Base-by-base conservation (phyloP, 1,140 invertebrate genomes). In the Melipona quadrifasciata region DNA sequence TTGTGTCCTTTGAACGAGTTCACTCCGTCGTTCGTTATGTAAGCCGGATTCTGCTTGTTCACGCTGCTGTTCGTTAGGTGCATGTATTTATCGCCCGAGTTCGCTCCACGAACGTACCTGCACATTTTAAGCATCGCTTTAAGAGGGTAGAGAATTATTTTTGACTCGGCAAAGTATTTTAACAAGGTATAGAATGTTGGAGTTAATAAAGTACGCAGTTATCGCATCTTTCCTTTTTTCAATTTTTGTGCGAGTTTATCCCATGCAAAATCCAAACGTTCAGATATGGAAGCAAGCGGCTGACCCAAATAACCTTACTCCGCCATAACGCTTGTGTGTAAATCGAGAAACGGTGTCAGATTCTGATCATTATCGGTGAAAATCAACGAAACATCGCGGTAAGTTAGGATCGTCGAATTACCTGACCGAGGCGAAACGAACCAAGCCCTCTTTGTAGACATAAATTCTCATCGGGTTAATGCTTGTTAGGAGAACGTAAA, bases 21-120 rank as follows among this genome's bases (percentile, higher is more conserved):
- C 1, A 97, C 97, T 94, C 97, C 97, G 89, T 98, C 97, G 95
- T 98, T 98, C 78, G 96, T 96, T 0, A 97, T 97, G 93, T 99
- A 99, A 73, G 96, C 96, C 67, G 97, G 97, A 53, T 97, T 98
- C 61, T 98, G 95, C 94, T 99, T 99, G 95, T 99, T 99, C 84
- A 99, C 98, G 89, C 98, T 99, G 95, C 99, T 99, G 95, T 99
- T 99, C 27, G 99, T 99, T 87, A 99, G 95, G 96, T 99, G 99
- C 98, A 99, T 99, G 94, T 97, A 99, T 71, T 98, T 96, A 94
- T 99, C 98, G 91, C 96, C 96, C 65, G 99, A 95, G 61, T 96
- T 97, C 3, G 27, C 14, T 83, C 97, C 96, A 16, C 96, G 93
- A 88, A 97, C 97, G 81, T 97, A 96, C 82, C 96, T 98, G 92